A percentile compares a stretch with the other conserved stretches of the same genome.
Conservation (phyloP, 2,888 invertebrate genomes). For the Rotaria socialis region DNA sequence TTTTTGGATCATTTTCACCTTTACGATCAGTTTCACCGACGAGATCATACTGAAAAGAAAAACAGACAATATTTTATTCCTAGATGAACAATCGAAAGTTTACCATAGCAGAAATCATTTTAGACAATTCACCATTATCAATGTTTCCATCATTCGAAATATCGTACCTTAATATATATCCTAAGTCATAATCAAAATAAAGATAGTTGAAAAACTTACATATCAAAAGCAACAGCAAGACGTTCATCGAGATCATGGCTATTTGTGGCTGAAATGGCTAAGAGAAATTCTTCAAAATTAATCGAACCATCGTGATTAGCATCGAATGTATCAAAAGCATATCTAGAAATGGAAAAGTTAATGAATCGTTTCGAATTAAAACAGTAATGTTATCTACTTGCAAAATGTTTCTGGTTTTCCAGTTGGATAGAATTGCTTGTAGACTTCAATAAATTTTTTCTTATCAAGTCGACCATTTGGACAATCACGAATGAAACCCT, state of each 20-base stretch:
- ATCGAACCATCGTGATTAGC: background rate
- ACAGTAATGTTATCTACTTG: background rate
- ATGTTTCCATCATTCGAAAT: background rate
- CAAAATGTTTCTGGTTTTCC: background rate
- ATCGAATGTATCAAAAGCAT: conserved; percentile 14
- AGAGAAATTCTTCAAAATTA: conserved; percentile 1
- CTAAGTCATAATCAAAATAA: background rate
- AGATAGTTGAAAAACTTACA: background rate
- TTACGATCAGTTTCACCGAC: conserved; percentile 22
- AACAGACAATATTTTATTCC: no score
- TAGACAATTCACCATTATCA: background rate
- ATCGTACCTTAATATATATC: background rate
- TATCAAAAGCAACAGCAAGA: conserved; percentile 12
- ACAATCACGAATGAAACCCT: background rate
- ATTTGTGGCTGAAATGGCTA: background rate
- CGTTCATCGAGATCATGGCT: background rate
- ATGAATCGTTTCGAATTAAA: no score
- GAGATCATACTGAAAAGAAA: conserved; percentile 17
- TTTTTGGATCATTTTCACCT: conserved; percentile 28
- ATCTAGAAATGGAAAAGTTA: background rate
- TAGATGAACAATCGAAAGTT: no score
- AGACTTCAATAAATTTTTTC: background rate
- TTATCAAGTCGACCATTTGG: background rate
- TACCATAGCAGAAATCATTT: conserved; percentile 35
- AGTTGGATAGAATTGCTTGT: background rate